Base-by-base conservation (phyloP, 2,113 vertebrate genomes). In the Parotia lawesii region DNA sequence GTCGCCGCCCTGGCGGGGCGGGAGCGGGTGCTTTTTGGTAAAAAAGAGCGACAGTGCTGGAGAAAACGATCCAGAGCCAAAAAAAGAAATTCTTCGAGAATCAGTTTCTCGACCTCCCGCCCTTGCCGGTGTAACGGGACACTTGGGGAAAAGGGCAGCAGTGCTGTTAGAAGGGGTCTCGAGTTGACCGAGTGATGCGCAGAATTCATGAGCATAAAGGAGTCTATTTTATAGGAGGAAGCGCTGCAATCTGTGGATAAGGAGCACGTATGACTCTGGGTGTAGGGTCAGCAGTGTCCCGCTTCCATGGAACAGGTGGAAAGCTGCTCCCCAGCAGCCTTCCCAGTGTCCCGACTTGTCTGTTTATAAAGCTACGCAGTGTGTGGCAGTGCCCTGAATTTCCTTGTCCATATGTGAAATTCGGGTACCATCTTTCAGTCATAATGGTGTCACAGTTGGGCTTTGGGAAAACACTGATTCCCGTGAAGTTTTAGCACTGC, bases 361-460 rank as follows among this genome's bases (percentile, higher is more conserved):
- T n/a, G 19, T 8, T 70, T 19, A 0, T 35, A 10, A 20, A 66
- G 35, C 61, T 57, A 15, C 3, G 1, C 48, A 8, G 25, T 11
- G 2, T 16, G 17, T 44, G 44, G 42, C n/a, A 51, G 3, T 33
- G n/a, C 44, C 45, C 23, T 20, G 5, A 9, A 6, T 50, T 47
- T 33, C 35, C 23, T 53, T 38, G 31, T 7, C 16, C 42, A 0
- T 17, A 1, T 11, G 12, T 25, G 69, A 71, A 71, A 75, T 22
- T 73, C 21, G 4, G 4, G 29, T 37, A 11, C 33, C 31, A 0
- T 24, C n/a, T 44, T 51, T 56, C 12, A 44, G 50, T 54, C 31
- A 0, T 45, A 44, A 7, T 1, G 2, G 12, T 13, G 21, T 21
- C 28, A 21, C 40, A 7, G 19, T 0, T 72, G 31, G 5, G 8